Evolutionary conservation across 1,140 invertebrate species (phyloP).

Genomic region (Papilio polyxenes): DNA sequence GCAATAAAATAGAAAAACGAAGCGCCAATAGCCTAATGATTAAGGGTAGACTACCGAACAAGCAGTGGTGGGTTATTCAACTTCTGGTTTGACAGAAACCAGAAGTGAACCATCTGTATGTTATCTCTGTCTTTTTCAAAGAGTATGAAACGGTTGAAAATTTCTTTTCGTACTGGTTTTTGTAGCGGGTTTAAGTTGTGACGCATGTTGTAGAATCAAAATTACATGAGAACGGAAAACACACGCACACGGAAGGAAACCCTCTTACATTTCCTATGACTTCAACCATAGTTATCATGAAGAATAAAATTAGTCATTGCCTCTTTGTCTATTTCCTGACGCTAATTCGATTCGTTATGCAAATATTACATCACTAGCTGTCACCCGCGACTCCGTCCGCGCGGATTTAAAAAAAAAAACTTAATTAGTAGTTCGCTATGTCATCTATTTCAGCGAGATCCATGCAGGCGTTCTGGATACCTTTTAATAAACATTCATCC

Average conservation of each 20-base stretch:
- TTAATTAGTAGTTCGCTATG: too few species aligned
- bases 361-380: not conserved
- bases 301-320: constrained; percentile 12
- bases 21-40: not conserved
- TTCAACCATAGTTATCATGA: constrained; percentile 6
- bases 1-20: not conserved
- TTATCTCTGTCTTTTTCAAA: not conserved
- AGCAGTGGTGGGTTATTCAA: not conserved
- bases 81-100: too few species aligned
- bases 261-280: constrained; percentile 9
- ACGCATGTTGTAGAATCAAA: not conserved
- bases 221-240: constrained; percentile 17
- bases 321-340: not conserved
- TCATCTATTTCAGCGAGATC: too few species aligned
- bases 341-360: constrained; percentile 10
- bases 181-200: not conserved
- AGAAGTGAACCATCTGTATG: not conserved
- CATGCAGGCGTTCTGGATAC: too few species aligned
- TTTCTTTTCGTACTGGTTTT: too few species aligned
- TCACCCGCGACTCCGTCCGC: too few species aligned
- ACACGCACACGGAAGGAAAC: constrained; percentile 23
- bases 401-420: too few species aligned
- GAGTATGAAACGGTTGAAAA: not conserved
- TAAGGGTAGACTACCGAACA: not conserved
- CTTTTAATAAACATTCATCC: too few species aligned